Conservation (phyloP, 2,797 vertebrate species). For the Zonotrichia albicollis region DNA sequence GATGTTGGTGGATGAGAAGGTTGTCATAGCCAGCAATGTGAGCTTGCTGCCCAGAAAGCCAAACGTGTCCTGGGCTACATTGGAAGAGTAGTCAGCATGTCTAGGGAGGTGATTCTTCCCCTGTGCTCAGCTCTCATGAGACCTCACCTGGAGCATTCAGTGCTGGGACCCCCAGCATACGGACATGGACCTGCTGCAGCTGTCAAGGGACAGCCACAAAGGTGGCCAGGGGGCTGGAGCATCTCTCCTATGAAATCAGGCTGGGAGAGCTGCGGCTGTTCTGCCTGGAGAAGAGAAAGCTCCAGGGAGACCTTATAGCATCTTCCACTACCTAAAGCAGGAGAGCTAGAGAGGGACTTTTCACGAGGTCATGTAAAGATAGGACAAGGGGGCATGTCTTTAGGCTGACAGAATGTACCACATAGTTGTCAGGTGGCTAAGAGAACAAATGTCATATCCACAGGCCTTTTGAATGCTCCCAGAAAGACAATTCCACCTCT, state of each 20-base stretch:
- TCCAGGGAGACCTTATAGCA: neutral
- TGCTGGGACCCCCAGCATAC: neutral
- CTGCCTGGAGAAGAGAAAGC: neutral
- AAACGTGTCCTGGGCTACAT: neutral
- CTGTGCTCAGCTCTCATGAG: neutral
- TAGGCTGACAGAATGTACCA: neutral
- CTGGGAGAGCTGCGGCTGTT: neutral
- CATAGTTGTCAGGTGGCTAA: neutral
- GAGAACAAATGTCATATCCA: neutral
- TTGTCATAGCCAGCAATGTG: rapidly evolving
- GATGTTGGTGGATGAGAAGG: neutral
- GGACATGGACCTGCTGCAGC: neutral
- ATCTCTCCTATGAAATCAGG: neutral
- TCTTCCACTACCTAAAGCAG: neutral
- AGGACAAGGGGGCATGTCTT: neutral
- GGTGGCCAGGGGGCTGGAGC: neutral
- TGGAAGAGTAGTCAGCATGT: neutral
- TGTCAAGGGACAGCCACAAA: rapidly evolving
- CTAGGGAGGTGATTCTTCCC: neutral
- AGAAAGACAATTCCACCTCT: too few species aligned
- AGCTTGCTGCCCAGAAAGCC: neutral
- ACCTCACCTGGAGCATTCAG: neutral
- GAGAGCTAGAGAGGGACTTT: neutral
- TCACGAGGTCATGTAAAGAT: neutral
- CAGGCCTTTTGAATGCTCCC: neutral